These are phyloP conservation scores for Rhabditoides inermis DNA, from an alignment of 2,888 invertebrate genomes.

Conservation along the genomic window DNA sequence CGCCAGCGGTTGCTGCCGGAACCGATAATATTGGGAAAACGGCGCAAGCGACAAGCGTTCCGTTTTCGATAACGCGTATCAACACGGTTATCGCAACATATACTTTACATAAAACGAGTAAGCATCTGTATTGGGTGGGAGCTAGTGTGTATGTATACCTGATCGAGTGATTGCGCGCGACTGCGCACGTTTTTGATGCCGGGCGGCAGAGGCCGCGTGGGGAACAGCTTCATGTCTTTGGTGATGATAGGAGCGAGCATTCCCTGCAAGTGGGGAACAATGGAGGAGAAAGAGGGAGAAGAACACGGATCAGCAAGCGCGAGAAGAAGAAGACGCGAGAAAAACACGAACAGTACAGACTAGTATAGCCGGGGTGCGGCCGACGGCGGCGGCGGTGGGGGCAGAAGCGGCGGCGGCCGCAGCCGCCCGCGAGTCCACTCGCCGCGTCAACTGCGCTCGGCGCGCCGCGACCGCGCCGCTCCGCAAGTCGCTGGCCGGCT, in stretches of 20 bases:
- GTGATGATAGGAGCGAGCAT: slow-evolving; percentile 45
- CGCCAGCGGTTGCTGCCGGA: no score
- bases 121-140: not conserved
- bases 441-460: no score
- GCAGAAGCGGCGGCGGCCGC: not conserved
- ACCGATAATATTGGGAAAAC: no score
- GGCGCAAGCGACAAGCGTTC: no score
- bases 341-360: not conserved
- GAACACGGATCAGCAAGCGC: not conserved
- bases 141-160: slow-evolving; percentile 4
- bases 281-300: not conserved
- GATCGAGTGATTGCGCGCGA: slow-evolving; percentile 38
- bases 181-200: slow-evolving; percentile 39
- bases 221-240: slow-evolving; percentile 43
- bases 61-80: no score
- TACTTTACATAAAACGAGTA: no score
- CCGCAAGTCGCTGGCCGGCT: no score
- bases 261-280: no score
- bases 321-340: not conserved
- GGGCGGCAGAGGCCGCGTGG: slow-evolving; percentile 24
- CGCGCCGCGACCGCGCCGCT: no score
- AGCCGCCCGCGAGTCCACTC: not conserved
- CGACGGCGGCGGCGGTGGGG: not conserved
- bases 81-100: no score
- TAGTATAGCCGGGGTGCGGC: not conserved